Base-by-base conservation (phyloP, 2,113 vertebrate species). In the Upupa epops region DNA sequence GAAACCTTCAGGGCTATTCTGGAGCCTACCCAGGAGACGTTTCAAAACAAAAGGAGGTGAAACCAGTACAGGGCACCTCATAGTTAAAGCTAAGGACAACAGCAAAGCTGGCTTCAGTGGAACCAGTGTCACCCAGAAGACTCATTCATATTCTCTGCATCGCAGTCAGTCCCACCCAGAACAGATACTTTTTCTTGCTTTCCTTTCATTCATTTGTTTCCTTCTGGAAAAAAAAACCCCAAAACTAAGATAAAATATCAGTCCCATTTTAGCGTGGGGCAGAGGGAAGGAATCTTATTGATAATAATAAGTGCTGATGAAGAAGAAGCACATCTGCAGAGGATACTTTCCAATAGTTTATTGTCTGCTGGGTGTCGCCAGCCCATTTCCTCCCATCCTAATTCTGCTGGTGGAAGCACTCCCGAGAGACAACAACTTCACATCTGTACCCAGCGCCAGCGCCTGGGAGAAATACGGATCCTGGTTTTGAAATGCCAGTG, bases 291-390 rank as follows among this genome's bases (percentile, higher is more conserved):
- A 84, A 70, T 73, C 71, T 60, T 42, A 78, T 40, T 76, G 86
- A 52, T 73, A 19, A 24, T 46, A 48, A 83, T 61, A 82, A 69
- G 71, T 54, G 91, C 92, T 91, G 91, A 64, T 68, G 90, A 88
- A 84, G 92, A 78, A 58, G 86, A 80, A 76, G 85, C 68, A 48
- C 69, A 92, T 94, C 91, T 95, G 95, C 92, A 24, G 56, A 83
- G 80, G 88, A 63, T 40, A 21, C 75, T 95, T 90, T 29, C 87
- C 83, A 63, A 46, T 10, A 52, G 56, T 37, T 75, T 59, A 83
- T 86, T 91, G 83, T 94, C 91, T 74, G 74, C 65, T 48, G 86
- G 82, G 89, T 84, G 76, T 95, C 83, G 17, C 72, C 89, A 55
- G 76, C 81, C 86, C 65, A 45, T 88, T 95, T 92, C 89, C 81